Base-by-base conservation (phyloP, 2,797 vertebrate genomes). In the Microcaecilia unicolor region DNA sequence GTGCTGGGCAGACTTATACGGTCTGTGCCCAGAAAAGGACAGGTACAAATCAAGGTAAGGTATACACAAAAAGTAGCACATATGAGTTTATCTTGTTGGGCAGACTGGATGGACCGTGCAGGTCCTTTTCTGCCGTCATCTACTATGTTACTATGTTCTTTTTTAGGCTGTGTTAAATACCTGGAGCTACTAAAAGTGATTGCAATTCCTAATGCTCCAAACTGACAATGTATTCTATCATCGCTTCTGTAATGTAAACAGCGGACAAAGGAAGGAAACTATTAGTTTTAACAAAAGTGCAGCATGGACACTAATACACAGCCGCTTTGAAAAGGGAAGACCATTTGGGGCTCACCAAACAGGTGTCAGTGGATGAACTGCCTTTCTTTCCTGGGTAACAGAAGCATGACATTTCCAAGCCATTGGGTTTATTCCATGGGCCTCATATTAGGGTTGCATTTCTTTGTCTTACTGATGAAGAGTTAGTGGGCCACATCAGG, bases 401-500 rank as follows among this genome's bases (percentile, higher is more conserved):
- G 20, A 20, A 34, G 21, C 32, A 48, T 29, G 46, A 58, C 9
- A 33, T 68, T 58, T 62, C 58, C 53, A 44, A 66, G 52, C 4
- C 55, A 44, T 18, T 17, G 44, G 14, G 24, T 18, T 54, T 51
- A 6, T 42, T 45, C 48, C 55, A 23, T 40, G 49, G 46, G 50
- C 60, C 59, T 27, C 43, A 54, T 34, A 36, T 12, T 9, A 42
- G 58, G 56, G 67, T 67, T 64, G 42, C 59, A 69, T 69, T 67
- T 65, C 65, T 35, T 19, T 17, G 48, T 37, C 51, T 53, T 15
- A 0, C 25, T 41, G 44, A 45, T 48, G 55, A 67, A 36, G 44
- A 61, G 55, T 51, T 55, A 59, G 47, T 55, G 10, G 59, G 46
- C 37, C 62, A 60, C 26, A 44, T 60, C 61, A 43, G 45, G 38